Evolutionary conservation across 2,797 vertebrate species (phyloP).

Genomic region (Gallirallus australis): DNA sequence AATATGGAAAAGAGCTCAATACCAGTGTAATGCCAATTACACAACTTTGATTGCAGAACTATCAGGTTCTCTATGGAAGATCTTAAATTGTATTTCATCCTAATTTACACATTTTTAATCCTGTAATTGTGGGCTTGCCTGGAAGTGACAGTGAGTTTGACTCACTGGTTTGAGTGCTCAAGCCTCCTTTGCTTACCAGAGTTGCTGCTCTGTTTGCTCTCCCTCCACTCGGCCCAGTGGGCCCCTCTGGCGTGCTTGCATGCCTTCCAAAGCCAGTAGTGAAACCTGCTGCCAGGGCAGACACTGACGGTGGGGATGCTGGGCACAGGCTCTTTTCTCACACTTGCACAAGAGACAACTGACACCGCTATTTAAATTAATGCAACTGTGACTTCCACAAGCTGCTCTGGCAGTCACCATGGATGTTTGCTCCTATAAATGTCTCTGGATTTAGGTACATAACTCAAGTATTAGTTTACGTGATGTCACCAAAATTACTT

Average conservation of each 20-base stretch:
- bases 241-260: accelerated
- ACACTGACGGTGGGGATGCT: neutral
- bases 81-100: neutral
- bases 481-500: neutral
- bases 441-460: neutral
- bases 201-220: neutral
- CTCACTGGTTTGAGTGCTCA: neutral
- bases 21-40: neutral
- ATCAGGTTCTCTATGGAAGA: neutral
- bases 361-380: neutral
- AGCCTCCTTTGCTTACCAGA: neutral
- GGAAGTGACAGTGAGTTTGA: neutral
- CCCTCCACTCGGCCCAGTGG: neutral
- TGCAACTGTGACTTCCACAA: neutral
- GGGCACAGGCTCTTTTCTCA: neutral
- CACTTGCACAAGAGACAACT: neutral
- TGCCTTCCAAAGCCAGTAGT: neutral
- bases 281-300: neutral
- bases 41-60: neutral
- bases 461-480: neutral
- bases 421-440: neutral
- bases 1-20: neutral
- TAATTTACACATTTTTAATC: neutral
- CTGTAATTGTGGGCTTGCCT: neutral
- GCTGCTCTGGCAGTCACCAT: neutral